Evolutionary conservation across 2,113 vertebrate species (phyloP), one percentile per base, ranked within the genome.

Genomic region (Larimichthys polyactis): DNA sequence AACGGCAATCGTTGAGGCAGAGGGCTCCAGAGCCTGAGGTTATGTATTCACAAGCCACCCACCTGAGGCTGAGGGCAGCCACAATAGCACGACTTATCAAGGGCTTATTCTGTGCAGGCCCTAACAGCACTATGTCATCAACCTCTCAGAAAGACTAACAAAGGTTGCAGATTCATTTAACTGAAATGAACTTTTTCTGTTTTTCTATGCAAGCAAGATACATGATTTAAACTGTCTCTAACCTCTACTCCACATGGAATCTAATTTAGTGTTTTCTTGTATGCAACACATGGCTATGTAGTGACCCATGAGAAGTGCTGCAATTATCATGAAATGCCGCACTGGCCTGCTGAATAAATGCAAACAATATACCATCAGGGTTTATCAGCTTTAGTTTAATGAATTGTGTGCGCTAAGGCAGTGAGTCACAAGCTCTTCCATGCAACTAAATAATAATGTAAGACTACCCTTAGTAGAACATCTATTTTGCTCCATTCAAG

Each of bases 1-100:
- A 93, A 89, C 79, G 22, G 79, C 89, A 92, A 90, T 92, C 72
- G 44, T 87, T 80, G 80, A 88, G 85, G 82, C 89, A 91, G 86
- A 86, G 76, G 11, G 68, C 80, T 87, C 60, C 40, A 0, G 0
- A 51, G 62, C 90, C 78, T 20, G 27, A 73, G 79, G 89, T 86
- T 86, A 82, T 81, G 73, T 78, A 84, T 90, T 88, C 78, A 85
- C 62, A 75, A 75, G 62, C 62, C 27, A 46, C 78, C 43, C 75
- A 71, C 82, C 79, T 2, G 43, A 89, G 76, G 82, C 71, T 5
- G 24, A 75, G 84, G 75, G 71, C 82, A 69, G 63, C 40, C 57
- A 69, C 32, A 73, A 72, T 70, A 75, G 63, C 57, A 68, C 60
- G 62, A 78, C 69, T 81, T 75, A 85, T 85, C 71, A 57, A 22